Evolutionary conservation across 1,140 invertebrate species (phyloP).

Genomic region (Calephelis virginiensis): DNA sequence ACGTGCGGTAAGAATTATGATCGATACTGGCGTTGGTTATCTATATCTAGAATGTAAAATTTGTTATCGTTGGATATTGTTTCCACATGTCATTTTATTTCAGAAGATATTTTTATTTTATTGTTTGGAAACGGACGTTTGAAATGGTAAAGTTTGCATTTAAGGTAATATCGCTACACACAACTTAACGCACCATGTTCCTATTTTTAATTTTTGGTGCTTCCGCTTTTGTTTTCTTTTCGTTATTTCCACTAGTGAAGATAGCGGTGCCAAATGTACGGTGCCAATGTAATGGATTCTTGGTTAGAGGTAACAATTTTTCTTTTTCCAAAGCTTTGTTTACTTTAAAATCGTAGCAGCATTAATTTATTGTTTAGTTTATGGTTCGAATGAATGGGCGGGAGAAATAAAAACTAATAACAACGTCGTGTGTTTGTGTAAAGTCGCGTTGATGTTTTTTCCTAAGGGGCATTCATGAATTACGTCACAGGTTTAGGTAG

Average conservation of each 20-base stretch:
- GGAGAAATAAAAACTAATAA: slow-evolving; percentile 10
- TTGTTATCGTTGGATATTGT: too few relatives aligned
- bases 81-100: too few relatives aligned
- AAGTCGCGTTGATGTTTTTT: slow-evolving; percentile 8
- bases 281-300: slow-evolving; percentile 42
- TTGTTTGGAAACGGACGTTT: not conserved
- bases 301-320: slow-evolving; percentile 8
- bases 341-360: slow-evolving; percentile 13
- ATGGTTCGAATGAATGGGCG: slow-evolving; percentile 11
- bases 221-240: slow-evolving; percentile 17
- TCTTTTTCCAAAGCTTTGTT: not conserved
- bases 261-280: slow-evolving; percentile 51
- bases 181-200: slow-evolving; percentile 22
- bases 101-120: too few relatives aligned
- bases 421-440: slow-evolving; percentile 14
- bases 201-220: slow-evolving; percentile 30
- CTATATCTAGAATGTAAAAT: too few relatives aligned
- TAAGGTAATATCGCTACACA: slow-evolving; percentile 2
- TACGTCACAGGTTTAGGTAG: too few relatives aligned
- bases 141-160: slow-evolving; percentile 10
- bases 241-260: slow-evolving; percentile 7
- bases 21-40: too few relatives aligned
- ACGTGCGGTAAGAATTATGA: too few relatives aligned
- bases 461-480: not conserved
- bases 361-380: slow-evolving; percentile 12